Evolutionary conservation across 2,888 invertebrate genomes (phyloP), one percentile per base, ranked within the genome.

Genomic region (Emesis furor): DNA sequence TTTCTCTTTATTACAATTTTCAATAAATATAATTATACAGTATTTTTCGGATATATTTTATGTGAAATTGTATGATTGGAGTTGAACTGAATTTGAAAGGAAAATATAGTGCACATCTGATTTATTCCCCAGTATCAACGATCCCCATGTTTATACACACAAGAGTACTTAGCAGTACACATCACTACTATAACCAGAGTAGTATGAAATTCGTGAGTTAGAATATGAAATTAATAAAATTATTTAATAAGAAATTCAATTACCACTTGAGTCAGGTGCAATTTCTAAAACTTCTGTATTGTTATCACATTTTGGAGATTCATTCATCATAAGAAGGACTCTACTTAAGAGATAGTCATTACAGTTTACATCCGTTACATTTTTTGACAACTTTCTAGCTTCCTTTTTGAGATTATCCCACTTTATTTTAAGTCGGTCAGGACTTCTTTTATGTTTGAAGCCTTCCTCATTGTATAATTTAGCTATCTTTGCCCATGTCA

Each of bases 391-490:
- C 81, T 91, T 94, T 55, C 92, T 92, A 8, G 93, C 93, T 32
- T 90, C 89, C 67, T 91, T 94, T 78, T 96, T 96, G 46, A 96
- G 88, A 84, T 96, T 96, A 4, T 94, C 94, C 95, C 95, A 96
- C 89, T 96, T 96, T 1, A 89, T 93, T 89, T 93, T 95, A 73
- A 96, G 90, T 51, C 89, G 91, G 59, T 95, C 94, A 17, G 87
- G 79, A 82, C 87, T 93, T 80, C 96, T 93, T 1, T 89, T 86
- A 81, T 92, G 85, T 62, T 88, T 90, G 65, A 94, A 92, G 4
- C 92, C 93, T 74, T 91, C 89, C 8, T 86, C 92, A 81, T 96
- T 96, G 73, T 93, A 95, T 62, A 89, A 82, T 86, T 93, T 94
- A 2, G 94, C 89, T 83, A 96, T 94, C 86, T 93, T 94, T 4